Base-by-base conservation (phyloP, 2,888 invertebrate genomes). In the Lepas anatifera region DNA sequence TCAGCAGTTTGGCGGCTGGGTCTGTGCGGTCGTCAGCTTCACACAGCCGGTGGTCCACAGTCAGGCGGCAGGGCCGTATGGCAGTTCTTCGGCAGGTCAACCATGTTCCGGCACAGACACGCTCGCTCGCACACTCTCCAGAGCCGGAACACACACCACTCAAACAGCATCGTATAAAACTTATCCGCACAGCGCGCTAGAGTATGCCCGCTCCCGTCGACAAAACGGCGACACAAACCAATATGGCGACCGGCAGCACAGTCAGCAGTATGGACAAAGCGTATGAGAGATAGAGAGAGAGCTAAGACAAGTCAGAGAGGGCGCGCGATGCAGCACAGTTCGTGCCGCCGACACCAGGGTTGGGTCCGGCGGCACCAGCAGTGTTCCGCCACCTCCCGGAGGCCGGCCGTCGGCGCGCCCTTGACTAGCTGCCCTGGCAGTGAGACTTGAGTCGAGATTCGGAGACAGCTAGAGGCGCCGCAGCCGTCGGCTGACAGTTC, bases 381-480 rank as follows among this genome's bases (percentile, higher is more conserved):
- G 48, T 25, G 48, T 8, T n/a, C 18, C n/a, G n/a, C n/a, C 25
- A n/a, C 48, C n/a, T n/a, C 7, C n/a, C 50, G 8, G 50, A 11
- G 29, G 16, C 52, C n/a, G 52, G 29, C n/a, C n/a, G 29, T n/a
- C 52, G 6, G 52, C n/a, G 18, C 29, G 4, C 18, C 13, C 29
- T 2, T 22, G 58, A 58, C 58, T 58, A 58, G 58, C 58, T 58
- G 32, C 58, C 7, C 58, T 58, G 58, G 58, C 58, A 58, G 58
- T 58, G 58, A 35, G 11, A 16, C 29, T 3, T 32, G 29, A 7
- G 1, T 13, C 2, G 52, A 32, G 52, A 52, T 52, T 52, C 58
- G n/a, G 1, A 32, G 58, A 7, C 13, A 16, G 58, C 58, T n/a
- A n/a, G n/a, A n/a, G n/a, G n/a, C 25, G 58, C 32, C 25, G 32